Conservation (phyloP, 2,113 vertebrate genomes). For the Oxyruncus cristatus region DNA sequence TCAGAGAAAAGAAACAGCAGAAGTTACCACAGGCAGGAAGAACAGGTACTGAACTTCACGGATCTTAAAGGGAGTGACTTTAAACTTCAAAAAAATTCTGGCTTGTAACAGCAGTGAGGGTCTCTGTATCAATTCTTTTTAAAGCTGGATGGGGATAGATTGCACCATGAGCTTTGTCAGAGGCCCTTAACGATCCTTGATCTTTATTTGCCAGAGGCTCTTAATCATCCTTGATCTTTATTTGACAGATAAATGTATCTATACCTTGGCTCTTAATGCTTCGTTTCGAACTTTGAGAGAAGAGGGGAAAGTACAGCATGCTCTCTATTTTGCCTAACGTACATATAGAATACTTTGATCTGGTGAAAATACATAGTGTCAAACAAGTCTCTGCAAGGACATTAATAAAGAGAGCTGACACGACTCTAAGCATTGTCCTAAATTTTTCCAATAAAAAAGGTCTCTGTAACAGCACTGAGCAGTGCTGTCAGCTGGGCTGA, state of each 20-base stretch:
- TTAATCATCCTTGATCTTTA: conserved; percentile 74
- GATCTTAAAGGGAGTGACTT: conserved; percentile 15
- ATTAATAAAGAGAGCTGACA: conserved; percentile 10
- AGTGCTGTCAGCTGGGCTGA: background rate
- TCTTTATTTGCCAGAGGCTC: conserved; percentile 67
- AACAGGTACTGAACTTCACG: background rate
- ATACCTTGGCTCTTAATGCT: conserved; percentile 63
- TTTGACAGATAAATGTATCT: conserved; percentile 69
- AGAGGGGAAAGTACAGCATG: background rate
- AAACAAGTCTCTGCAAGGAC: conserved; percentile 1
- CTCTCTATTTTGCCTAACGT: conserved; percentile 7
- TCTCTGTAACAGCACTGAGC: background rate
- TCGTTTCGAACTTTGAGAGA: conserved; percentile 66
- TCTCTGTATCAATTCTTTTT: conserved; percentile 58
- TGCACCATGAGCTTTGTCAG: conserved; percentile 56
- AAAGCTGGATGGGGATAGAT: conserved; percentile 57
- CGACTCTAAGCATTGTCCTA: background rate
- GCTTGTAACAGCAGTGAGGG: conserved; percentile 63
- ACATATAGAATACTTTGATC: conserved; percentile 19
- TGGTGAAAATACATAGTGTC: background rate
- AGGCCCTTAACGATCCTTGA: conserved; percentile 64
- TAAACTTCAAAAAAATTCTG: conserved; percentile 58
- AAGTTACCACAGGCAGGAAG: background rate
- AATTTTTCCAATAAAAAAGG: background rate
- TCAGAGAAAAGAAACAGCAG: background rate